Conservation (phyloP, 2,797 vertebrate genomes). For the Alosa sapidissima region DNA sequence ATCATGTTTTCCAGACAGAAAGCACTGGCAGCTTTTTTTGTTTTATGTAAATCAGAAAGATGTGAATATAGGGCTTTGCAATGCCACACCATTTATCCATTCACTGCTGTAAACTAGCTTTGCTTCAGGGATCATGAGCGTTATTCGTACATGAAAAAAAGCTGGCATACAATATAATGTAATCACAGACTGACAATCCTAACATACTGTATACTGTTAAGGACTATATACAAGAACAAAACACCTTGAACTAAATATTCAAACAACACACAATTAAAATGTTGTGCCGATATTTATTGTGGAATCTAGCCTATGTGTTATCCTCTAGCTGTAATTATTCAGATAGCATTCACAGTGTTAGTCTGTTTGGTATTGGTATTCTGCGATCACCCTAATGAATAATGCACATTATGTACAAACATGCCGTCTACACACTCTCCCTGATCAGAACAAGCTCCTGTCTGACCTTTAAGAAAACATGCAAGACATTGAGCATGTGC, state of each 20-base stretch:
- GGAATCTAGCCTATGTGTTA: no score
- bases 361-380: background rate
- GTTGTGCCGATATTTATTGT: no score
- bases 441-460: constrained; percentile 10
- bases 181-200: background rate
- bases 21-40: background rate
- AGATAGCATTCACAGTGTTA: background rate
- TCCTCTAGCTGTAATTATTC: background rate
- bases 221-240: background rate
- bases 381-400: background rate
- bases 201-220: no score
- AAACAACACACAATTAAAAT: background rate
- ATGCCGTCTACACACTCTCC: background rate
- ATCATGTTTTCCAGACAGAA: background rate
- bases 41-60: no score
- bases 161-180: background rate
- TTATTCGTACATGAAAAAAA: background rate
- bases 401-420: constrained; percentile 2
- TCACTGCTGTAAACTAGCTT: background rate
- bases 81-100: background rate
- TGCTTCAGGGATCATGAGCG: background rate
- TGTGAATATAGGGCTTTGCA: background rate
- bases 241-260: background rate
- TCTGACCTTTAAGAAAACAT: constrained; percentile 8
- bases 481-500: background rate